Percentiles rank a stretch among this genome's conserved stretches.
phyloP scores from a whole-genome alignment of 2,797 vertebrate species.

The Meriones psammophilus region DNA sequence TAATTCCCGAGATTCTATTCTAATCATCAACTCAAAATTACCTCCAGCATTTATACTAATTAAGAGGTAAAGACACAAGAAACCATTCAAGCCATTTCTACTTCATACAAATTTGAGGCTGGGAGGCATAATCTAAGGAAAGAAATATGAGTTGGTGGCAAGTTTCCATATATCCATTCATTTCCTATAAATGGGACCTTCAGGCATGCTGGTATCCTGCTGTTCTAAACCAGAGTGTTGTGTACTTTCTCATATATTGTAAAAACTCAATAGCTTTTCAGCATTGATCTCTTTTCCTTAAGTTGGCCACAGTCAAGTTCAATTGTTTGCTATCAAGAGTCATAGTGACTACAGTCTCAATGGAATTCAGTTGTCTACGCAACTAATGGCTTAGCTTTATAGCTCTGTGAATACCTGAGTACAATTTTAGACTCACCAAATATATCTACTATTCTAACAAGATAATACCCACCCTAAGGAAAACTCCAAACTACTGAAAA shows the following conservation, averaged over 20 bases:
- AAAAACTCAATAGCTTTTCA: background rate
- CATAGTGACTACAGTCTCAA: background rate
- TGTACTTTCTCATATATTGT: background rate
- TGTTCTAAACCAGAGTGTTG: background rate
- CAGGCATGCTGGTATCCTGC: background rate
- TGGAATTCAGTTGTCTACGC: slow-evolving; percentile 41
- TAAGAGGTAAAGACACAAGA: background rate
- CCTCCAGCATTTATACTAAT: background rate
- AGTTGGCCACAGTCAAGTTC: slow-evolving; percentile 37
- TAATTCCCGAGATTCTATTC: background rate
- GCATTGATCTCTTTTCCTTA: slow-evolving; percentile 47
- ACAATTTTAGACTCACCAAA: slow-evolving; percentile 18
- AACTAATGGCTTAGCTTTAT: slow-evolving; percentile 34
- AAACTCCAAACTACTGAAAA: slow-evolving; percentile 24
- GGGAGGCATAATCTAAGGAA: background rate
- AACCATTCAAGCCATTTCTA: background rate
- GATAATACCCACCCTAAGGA: background rate
- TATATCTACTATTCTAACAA: slow-evolving; percentile 22
- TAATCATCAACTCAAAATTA: background rate
- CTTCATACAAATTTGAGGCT: background rate
- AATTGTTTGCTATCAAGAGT: slow-evolving; percentile 16
- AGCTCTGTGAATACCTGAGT: slow-evolving; percentile 23
- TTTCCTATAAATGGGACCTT: background rate
- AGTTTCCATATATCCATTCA: background rate
- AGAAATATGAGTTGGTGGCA: background rate